Base-by-base conservation (phyloP, 2,797 vertebrate species). In the Mormyrops attenuatus region DNA sequence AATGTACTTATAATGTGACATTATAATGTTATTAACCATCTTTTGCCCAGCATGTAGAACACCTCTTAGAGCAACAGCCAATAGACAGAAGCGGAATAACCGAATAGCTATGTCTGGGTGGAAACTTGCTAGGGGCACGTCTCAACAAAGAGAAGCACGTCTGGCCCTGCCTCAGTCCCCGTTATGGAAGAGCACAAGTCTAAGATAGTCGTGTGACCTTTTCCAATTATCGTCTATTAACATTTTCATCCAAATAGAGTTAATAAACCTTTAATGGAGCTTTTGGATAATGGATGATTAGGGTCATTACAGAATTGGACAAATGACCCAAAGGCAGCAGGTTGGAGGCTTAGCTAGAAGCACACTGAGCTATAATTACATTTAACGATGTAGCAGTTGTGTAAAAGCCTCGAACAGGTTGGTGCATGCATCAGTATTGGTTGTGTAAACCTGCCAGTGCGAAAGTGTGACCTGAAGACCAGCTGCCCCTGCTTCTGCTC, bases 231-330 rank as follows among this genome's bases (percentile, higher is more conserved):
- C 3, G 1, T 82, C 77, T n/a, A 82, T 47, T 47, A 82, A 82
- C 77, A 82, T 82, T 77, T 41, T 77, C 30, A 38, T 38, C 69
- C 69, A 77, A 77, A 47, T 47, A 82, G 44, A 22, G 77, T 47
- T 22, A 82, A 82, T 47, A 82, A 82, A 82, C 38, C 41, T 47
- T 82, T 80, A 41, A 80, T 17, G 34, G 38, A 44, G 20, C 17
- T 80, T 80, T 80, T 80, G 73, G 73, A n/a, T 44, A 80, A 80
- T 80, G 38, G 73, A 80, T 80, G 20, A 44, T 80, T 44, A 80
- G 73, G 73, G 73, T 80, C 17, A 80, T 44, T 80, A 44, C 73
- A 44, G 73, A 80, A 80, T 15, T 80, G 38, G 73, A 80, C 38
- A 80, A 13, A 41, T 80, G 73, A 80, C 66, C 66, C 38, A 38